Evolutionary conservation across 2,113 vertebrate species (phyloP).

Genomic region (Hyla sarda): DNA sequence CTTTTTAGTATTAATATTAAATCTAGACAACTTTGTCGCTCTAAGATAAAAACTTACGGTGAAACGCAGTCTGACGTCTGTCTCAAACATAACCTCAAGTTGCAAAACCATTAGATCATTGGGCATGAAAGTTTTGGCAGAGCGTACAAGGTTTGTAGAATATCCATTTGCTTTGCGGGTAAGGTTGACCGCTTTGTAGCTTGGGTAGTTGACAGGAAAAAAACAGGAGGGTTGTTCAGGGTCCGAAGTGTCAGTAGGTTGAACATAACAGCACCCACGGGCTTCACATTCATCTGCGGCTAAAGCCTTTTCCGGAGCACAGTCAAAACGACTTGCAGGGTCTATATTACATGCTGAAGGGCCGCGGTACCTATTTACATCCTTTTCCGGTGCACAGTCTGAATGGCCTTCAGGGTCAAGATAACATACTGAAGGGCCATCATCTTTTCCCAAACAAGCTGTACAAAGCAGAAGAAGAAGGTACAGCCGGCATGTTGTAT

Average conservation of each 20-base stretch:
- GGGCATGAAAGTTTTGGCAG: conserved; percentile 73
- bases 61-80: conserved; percentile 80
- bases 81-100: conserved; percentile 80
- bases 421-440: too few species aligned
- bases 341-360: conserved; percentile 55
- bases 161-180: conserved; percentile 70
- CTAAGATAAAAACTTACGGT: conserved; percentile 72
- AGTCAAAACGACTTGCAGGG: conserved; percentile 74
- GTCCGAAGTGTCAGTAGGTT: not conserved
- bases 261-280: conserved; percentile 79
- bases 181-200: conserved; percentile 76
- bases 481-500: not conserved
- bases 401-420: too few species aligned
- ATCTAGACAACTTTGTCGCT: not conserved
- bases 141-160: conserved; percentile 70
- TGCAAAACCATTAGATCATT: conserved; percentile 71
- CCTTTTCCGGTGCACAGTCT: too few species aligned
- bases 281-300: conserved; percentile 72
- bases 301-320: conserved; percentile 75
- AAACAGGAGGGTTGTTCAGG: conserved; percentile 81
- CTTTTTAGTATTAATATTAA: too few species aligned
- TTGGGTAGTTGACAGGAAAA: conserved; percentile 76
- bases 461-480: not conserved
- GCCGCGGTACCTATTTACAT: not conserved
- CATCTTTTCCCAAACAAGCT: not conserved